Conservation (phyloP, 2,113 vertebrate genomes). For the Limnothrissa miodon region DNA sequence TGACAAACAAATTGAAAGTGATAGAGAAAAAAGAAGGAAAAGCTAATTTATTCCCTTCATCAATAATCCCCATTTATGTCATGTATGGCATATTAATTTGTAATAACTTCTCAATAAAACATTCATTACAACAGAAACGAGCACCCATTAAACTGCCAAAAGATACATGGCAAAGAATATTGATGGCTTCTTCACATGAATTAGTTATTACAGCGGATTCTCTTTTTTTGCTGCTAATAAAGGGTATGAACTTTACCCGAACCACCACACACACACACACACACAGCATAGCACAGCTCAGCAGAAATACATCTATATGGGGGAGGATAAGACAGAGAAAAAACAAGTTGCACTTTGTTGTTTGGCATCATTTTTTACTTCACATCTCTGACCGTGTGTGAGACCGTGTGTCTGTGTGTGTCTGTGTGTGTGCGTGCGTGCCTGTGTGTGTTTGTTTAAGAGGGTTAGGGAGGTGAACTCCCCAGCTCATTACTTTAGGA, state of each 20-base stretch:
- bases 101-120: not conserved
- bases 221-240: not conserved
- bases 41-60: not conserved
- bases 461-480: not conserved
- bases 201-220: not conserved
- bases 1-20: not conserved
- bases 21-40: not conserved
- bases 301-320: not conserved
- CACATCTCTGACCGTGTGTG: not conserved
- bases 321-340: not conserved
- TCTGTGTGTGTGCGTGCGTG: not conserved
- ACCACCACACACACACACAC: too few relatives aligned
- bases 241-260: not conserved
- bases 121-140: not conserved
- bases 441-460: not conserved
- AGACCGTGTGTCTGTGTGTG: not conserved
- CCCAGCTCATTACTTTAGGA: not conserved
- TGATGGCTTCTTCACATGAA: slow-evolving; percentile 51
- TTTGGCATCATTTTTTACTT: too few relatives aligned
- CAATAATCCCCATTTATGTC: not conserved
- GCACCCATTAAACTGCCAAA: not conserved
- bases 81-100: not conserved
- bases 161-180: slow-evolving; percentile 6
- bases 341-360: not conserved
- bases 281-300: not conserved